A percentile compares a stretch with the other conserved stretches of the same genome.
These are phyloP conservation scores for Microplitis mediator DNA, from an alignment of 1,140 invertebrate species.

Conservation along the genomic window DNA sequence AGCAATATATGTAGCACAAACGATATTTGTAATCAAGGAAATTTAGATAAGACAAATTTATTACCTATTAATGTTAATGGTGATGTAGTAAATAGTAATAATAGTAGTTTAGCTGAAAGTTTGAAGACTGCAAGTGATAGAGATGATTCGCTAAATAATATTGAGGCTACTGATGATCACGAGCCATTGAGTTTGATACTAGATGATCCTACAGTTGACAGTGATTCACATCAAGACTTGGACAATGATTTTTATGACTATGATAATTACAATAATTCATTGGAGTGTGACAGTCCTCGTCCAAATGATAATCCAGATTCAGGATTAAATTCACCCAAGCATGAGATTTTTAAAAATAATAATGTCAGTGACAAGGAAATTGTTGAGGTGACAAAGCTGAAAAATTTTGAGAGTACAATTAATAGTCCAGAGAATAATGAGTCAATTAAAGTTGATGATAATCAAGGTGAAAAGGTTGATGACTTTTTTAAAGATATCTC, in stretches of 20 bases:
- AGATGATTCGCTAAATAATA: slow-evolving; percentile 43
- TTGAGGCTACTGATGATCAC: slow-evolving; percentile 43
- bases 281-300: slow-evolving; percentile 32
- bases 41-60: slow-evolving; percentile 34
- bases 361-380: background rate
- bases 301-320: slow-evolving; percentile 16
- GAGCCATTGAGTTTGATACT: slow-evolving; percentile 51
- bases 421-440: background rate
- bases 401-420: background rate
- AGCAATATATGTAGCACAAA: slow-evolving; percentile 38
- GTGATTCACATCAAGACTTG: slow-evolving; percentile 40
- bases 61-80: slow-evolving; percentile 32
- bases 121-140: slow-evolving; percentile 43
- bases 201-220: slow-evolving; percentile 44
- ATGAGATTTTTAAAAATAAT: background rate
- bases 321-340: background rate
- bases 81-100: slow-evolving; percentile 46
- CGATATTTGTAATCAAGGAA: slow-evolving; percentile 34
- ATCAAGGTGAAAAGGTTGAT: background rate
- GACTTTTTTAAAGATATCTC: slow-evolving; percentile 20
- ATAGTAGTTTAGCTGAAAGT: slow-evolving; percentile 51
- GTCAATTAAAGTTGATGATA: background rate
- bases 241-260: slow-evolving; percentile 61
- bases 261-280: slow-evolving; percentile 45
- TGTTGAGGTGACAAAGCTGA: background rate